Evolutionary conservation across 2,888 invertebrate species (phyloP), one percentile per base, ranked within the genome.

Genomic region (Epirrhoe alternata): DNA sequence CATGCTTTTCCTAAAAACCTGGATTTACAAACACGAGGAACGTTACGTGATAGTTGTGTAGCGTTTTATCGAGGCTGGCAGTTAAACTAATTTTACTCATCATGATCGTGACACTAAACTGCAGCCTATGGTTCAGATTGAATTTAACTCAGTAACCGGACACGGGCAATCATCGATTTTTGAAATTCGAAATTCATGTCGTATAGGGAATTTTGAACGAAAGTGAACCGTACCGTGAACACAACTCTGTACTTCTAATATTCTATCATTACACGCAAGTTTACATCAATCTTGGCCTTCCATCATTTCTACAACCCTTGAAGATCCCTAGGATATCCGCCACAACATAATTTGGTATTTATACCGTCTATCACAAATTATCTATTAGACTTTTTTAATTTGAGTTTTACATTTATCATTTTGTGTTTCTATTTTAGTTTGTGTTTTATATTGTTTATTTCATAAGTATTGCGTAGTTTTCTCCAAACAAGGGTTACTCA

Each of bases 1-100:
- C 57, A 54, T 38, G 71, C 49, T 63, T 17, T 68, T 69, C 24
- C 60, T 68, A 58, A 71, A 71, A 71, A 70, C 69, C 64, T 70
- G 70, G 71, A 76, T 72, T 66, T 49, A 54, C 50, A 64, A 62
- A 61, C 42, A 53, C 56, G 35, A 50, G 66, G 60, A 61, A 24
- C 24, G 24, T 24, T 24, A 24, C 24, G 24, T 24, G 24, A 2
- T 24, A 24, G 64, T 35, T 55, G 58, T 64, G 58, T 53, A 61
- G 57, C 47, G 35, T 62, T 61, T 53, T 57, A 70, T 69, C 53
- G 64, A 68, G 60, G 69, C 16, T 45, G 62, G 53, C 49, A 63
- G 55, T 65, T 47, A 57, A 67, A 66, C 69, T 67, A 61, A 56
- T 64, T 64, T 61, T 61, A 52, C 47, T 8, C 57, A 24, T 42